These are phyloP conservation scores for Mola mola DNA, from an alignment of 2,113 vertebrate species.

Conservation along the genomic window DNA sequence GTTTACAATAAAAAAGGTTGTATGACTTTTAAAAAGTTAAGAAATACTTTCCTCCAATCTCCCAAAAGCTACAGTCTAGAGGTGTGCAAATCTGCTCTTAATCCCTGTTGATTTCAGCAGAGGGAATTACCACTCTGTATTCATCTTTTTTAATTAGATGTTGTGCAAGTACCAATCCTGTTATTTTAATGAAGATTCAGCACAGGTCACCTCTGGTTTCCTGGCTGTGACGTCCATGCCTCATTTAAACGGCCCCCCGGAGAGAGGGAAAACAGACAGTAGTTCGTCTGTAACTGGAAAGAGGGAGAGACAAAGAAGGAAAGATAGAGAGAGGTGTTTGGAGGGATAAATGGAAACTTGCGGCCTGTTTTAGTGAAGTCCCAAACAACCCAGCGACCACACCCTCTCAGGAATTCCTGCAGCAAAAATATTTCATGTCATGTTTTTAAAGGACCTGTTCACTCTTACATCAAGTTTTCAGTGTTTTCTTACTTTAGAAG, in stretches of 20 bases:
- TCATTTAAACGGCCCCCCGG: slow-evolving; percentile 42
- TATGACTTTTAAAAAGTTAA: slow-evolving; percentile 21
- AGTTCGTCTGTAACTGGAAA: slow-evolving; percentile 21
- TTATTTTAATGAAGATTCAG: slow-evolving; percentile 48
- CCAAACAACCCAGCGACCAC: slow-evolving; percentile 69
- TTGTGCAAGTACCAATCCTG: slow-evolving; percentile 21
- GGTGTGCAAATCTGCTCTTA: background rate
- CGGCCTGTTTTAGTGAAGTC: slow-evolving; percentile 65
- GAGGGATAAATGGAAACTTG: slow-evolving; percentile 63
- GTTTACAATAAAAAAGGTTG: slow-evolving; percentile 18
- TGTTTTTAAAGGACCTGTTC: slow-evolving; percentile 51
- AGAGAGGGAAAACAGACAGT: slow-evolving; percentile 50
- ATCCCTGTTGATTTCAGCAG: slow-evolving; percentile 22
- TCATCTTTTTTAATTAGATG: slow-evolving; percentile 33
- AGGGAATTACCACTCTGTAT: slow-evolving; percentile 2
- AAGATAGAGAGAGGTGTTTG: slow-evolving; percentile 17
- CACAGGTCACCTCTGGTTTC: slow-evolving; percentile 54
- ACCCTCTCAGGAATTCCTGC: slow-evolving; percentile 77
- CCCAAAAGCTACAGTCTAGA: background rate
- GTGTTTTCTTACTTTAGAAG: slow-evolving; percentile 5
- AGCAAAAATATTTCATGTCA: slow-evolving; percentile 56
- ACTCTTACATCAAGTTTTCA: slow-evolving; percentile 8
- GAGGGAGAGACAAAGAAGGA: slow-evolving; percentile 35
- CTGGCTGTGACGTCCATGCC: slow-evolving; percentile 42
- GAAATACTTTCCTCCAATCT: background rate